phyloP scores from a whole-genome alignment of 2,888 invertebrate genomes.

The Cecidostiba fungosa region DNA sequence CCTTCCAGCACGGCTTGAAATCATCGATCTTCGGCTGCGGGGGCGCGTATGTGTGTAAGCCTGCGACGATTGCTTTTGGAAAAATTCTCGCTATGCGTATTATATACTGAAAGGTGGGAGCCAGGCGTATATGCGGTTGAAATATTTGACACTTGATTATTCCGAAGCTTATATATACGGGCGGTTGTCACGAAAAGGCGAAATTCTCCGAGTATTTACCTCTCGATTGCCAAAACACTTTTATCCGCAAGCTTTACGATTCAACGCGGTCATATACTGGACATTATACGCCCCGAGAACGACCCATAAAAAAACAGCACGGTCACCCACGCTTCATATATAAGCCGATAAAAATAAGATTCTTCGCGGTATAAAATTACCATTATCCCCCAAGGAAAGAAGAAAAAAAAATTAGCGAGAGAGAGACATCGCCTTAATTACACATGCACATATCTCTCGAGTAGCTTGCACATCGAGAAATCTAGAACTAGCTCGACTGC shows the following conservation, averaged over 20 bases:
- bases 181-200: background rate
- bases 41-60: too few relatives aligned
- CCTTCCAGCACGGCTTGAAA: conserved; percentile 25
- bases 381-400: background rate
- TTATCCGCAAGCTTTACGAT: background rate
- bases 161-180: too few relatives aligned
- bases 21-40: conserved; percentile 36
- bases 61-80: background rate
- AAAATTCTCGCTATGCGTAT: background rate
- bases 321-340: background rate
- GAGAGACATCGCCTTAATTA: background rate
- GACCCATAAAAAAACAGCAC: background rate
- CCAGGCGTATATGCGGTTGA: background rate
- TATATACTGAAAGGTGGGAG: background rate
- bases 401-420: background rate
- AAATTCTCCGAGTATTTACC: background rate
- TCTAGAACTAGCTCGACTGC: background rate
- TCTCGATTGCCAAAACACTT: background rate
- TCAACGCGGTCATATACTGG: background rate
- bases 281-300: background rate
- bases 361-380: background rate
- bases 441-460: background rate
- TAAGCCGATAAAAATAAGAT: background rate
- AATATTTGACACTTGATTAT: background rate
- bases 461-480: background rate